These are phyloP conservation scores for Hipposideros armiger DNA, from an alignment of 2,113 vertebrate genomes.

Conservation along the genomic window DNA sequence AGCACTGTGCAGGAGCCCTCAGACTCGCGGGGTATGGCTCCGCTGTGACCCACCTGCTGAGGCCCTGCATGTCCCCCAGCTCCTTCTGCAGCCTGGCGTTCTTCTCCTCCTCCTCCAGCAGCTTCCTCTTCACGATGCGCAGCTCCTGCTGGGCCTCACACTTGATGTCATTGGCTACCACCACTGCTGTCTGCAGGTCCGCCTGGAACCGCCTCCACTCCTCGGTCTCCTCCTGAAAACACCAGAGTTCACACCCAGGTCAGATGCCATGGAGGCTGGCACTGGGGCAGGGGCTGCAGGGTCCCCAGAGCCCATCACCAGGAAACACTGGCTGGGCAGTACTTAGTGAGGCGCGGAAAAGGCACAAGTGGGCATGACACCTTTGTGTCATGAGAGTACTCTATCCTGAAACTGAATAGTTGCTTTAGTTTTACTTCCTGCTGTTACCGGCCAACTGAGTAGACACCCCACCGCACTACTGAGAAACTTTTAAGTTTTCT, in stretches of 20 bases:
- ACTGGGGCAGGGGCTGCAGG: no score
- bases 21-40: background rate
- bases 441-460: no score
- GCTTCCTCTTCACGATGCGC: constrained; percentile 91
- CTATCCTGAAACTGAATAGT: background rate
- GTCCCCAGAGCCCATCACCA: accelerated
- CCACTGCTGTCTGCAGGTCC: constrained; percentile 98
- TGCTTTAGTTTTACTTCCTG: background rate
- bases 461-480: no score
- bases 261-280: background rate
- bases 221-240: constrained; percentile 94
- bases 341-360: background rate
- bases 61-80: constrained; percentile 93
- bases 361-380: background rate
- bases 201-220: constrained; percentile 98
- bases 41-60: constrained; percentile 89
- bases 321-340: background rate
- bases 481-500: no score
- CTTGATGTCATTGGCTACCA: constrained; percentile 99
- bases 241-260: background rate
- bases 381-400: background rate
- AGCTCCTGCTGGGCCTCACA: constrained; percentile 98
- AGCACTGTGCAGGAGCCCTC: constrained; percentile 68
- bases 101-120: constrained; percentile 97
- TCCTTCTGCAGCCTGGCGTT: constrained; percentile 91